These are phyloP conservation scores for Sylvia borin DNA, from an alignment of 2,797 vertebrate species.

Conservation along the genomic window DNA sequence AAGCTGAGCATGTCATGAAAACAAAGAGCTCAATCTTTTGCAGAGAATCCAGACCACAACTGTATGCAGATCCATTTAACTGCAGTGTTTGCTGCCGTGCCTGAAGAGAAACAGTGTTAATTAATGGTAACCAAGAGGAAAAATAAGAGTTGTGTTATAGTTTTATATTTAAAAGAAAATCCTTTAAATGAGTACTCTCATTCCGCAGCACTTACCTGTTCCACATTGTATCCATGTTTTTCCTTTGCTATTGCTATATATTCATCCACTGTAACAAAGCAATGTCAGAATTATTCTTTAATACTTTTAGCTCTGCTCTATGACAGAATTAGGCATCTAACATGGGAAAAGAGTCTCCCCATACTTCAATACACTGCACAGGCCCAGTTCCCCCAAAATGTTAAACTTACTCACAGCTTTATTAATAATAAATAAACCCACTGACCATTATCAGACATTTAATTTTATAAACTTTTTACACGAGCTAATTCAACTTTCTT, in stretches of 20 bases:
- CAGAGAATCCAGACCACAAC: conserved; percentile 70
- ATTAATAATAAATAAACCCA: not conserved
- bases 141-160: conserved; percentile 3
- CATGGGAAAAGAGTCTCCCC: not conserved
- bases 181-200: conserved; percentile 10
- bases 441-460: not conserved
- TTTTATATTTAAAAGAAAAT: not conserved
- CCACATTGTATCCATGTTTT: conserved; percentile 97
- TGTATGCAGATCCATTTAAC: conserved; percentile 66
- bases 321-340: not conserved
- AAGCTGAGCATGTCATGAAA: conserved; percentile 73
- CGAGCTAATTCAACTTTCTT: not conserved
- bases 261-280: conserved; percentile 90
- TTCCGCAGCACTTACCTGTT: conserved; percentile 85
- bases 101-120: conserved; percentile 70
- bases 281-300: conserved; percentile 57
- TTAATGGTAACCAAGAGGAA: conserved; percentile 56
- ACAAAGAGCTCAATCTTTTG: conserved; percentile 72
- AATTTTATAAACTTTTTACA: not conserved
- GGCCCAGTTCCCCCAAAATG: not conserved
- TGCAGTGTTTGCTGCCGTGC: conserved; percentile 62
- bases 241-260: conserved; percentile 98
- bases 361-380: not conserved
- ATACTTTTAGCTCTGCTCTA: not conserved
- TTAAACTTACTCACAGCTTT: not conserved